These are phyloP conservation scores for Isotomurus palustris DNA, from an alignment of 2,888 invertebrate genomes.

Conservation along the genomic window DNA sequence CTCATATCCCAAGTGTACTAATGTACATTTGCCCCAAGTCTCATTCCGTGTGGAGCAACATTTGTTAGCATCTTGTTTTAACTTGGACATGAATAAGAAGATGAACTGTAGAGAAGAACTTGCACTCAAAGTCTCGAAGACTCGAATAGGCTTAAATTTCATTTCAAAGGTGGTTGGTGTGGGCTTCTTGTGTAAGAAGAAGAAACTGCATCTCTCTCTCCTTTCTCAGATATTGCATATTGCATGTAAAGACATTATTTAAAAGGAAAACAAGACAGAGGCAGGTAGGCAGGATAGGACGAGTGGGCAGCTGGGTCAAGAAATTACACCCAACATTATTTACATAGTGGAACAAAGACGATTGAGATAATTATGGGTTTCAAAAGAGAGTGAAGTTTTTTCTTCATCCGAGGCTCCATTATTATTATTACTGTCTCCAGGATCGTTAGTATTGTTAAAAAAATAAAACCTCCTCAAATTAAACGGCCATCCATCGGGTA, in stretches of 20 bases:
- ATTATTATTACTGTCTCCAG: no score
- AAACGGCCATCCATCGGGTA: no score
- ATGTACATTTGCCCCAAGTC: no score
- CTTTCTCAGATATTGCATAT: neutral
- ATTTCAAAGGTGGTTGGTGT: neutral
- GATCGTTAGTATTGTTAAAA: neutral
- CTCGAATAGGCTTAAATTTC: neutral
- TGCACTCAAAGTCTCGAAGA: neutral
- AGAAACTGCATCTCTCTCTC: no score
- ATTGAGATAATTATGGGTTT: conserved; percentile 15
- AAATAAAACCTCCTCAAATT: no score
- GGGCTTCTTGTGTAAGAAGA: neutral
- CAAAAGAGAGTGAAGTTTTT: no score
- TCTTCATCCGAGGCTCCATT: conserved; percentile 5
- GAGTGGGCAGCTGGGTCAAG: conserved; percentile 10
- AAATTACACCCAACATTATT: conserved; percentile 13
- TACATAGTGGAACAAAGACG: conserved; percentile 12
- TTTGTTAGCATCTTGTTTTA: no score
- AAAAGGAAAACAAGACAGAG: conserved; percentile 1
- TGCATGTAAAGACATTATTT: conserved; percentile 10
- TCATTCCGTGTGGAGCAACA: no score
- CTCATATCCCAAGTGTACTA: no score
- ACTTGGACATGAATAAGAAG: no score
- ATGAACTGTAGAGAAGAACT: no score
- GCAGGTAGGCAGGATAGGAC: neutral